These are phyloP conservation scores for Callaeas wilsoni DNA, from an alignment of 2,113 vertebrate genomes.

Conservation along the genomic window DNA sequence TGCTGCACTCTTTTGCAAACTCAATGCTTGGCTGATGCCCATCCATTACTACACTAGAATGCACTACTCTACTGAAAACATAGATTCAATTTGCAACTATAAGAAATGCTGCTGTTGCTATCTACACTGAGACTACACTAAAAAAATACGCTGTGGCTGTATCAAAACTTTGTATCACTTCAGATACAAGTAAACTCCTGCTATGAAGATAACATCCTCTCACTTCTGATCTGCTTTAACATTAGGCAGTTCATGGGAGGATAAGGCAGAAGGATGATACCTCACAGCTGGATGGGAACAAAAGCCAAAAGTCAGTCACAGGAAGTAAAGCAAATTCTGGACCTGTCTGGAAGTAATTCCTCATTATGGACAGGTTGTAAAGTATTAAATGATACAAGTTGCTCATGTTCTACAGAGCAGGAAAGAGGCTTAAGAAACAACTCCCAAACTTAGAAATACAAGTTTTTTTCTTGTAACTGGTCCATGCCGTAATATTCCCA, in stretches of 20 bases:
- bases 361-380: background rate
- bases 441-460: background rate
- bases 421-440: background rate
- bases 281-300: conserved; percentile 1
- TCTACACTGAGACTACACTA: background rate
- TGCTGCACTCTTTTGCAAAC: background rate
- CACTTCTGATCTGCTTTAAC: background rate
- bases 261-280: background rate
- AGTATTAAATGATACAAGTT: background rate
- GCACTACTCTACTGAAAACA: background rate
- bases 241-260: background rate
- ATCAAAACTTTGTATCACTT: background rate
- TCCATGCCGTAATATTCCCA: background rate
- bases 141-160: background rate
- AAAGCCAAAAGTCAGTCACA: background rate
- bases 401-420: background rate
- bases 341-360: background rate
- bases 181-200: background rate
- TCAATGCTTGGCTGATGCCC: background rate
- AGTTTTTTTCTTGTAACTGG: background rate
- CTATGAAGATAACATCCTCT: background rate
- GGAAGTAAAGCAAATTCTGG: background rate
- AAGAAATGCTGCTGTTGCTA: background rate
- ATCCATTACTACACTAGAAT: background rate
- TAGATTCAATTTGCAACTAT: background rate